Evolutionary conservation across 1,140 invertebrate species (phyloP).

Genomic region (Papilio machaon): DNA sequence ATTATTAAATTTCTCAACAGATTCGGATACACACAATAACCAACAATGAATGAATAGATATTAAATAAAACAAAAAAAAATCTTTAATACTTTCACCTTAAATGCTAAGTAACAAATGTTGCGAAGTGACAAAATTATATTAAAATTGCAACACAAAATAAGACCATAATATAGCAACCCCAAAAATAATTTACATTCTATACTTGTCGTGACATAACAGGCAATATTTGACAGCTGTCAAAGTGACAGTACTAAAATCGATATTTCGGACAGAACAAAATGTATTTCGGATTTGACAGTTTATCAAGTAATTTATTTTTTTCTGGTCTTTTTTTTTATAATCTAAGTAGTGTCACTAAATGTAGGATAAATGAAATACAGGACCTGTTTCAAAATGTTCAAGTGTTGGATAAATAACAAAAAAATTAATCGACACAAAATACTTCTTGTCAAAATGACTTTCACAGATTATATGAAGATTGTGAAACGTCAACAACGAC

Average conservation of each 20-base stretch:
- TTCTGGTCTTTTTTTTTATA: background rate
- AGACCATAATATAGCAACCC: background rate
- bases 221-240: background rate
- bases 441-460: too few relatives aligned
- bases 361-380: background rate
- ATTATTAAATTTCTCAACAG: constrained; percentile 7
- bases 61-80: constrained; percentile 35
- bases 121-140: constrained; percentile 43
- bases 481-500: too few relatives aligned
- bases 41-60: constrained; percentile 42
- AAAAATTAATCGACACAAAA: too few relatives aligned
- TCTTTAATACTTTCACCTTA: constrained; percentile 51
- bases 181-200: constrained; percentile 3
- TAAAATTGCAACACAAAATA: constrained; percentile 12
- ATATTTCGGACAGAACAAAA: background rate
- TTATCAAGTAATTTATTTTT: background rate
- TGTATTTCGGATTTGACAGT: background rate
- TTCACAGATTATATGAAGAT: too few relatives aligned
- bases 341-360: background rate
- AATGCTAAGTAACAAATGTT: constrained; percentile 46
- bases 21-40: constrained; percentile 37
- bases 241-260: background rate
- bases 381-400: too few relatives aligned
- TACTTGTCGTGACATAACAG: background rate
- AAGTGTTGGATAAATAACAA: too few relatives aligned